These are phyloP conservation scores for Morus bassanus DNA, from an alignment of 2,797 vertebrate genomes.

Conservation along the genomic window DNA sequence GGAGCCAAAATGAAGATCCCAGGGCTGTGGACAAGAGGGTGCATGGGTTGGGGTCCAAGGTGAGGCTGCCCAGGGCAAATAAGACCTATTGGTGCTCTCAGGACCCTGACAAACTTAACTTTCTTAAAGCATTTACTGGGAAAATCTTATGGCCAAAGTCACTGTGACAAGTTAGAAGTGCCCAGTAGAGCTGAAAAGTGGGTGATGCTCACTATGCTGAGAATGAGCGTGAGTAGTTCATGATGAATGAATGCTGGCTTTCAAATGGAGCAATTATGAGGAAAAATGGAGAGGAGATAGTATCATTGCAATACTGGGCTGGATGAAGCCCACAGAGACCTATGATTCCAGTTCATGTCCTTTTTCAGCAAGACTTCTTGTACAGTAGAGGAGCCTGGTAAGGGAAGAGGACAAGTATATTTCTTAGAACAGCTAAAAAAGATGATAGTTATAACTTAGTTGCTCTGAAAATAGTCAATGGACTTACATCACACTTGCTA, in stretches of 20 bases:
- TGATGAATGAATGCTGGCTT: background rate
- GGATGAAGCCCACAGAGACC: background rate
- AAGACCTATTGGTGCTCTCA: background rate
- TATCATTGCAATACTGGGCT: background rate
- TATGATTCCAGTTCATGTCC: background rate
- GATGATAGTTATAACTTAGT: background rate
- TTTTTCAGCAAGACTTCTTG: background rate
- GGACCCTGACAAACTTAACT: background rate
- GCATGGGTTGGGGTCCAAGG: background rate
- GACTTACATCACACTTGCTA: background rate
- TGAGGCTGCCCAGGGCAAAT: background rate
- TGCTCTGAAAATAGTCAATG: background rate
- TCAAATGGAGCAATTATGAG: background rate
- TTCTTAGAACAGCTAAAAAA: background rate
- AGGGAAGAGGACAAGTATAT: background rate
- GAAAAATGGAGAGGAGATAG: background rate
- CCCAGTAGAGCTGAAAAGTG: background rate
- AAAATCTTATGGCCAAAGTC: background rate
- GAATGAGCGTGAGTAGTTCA: accelerated
- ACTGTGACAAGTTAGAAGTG: background rate
- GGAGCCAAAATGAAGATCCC: background rate
- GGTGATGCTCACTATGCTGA: background rate
- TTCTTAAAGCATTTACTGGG: background rate
- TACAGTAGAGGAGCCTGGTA: background rate
- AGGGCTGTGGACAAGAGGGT: background rate